Percentiles rank a stretch among this genome's conserved stretches.
Evolutionary conservation across 1,140 invertebrate genomes (phyloP).

Genomic region (Plectrocnemia conspersa): DNA sequence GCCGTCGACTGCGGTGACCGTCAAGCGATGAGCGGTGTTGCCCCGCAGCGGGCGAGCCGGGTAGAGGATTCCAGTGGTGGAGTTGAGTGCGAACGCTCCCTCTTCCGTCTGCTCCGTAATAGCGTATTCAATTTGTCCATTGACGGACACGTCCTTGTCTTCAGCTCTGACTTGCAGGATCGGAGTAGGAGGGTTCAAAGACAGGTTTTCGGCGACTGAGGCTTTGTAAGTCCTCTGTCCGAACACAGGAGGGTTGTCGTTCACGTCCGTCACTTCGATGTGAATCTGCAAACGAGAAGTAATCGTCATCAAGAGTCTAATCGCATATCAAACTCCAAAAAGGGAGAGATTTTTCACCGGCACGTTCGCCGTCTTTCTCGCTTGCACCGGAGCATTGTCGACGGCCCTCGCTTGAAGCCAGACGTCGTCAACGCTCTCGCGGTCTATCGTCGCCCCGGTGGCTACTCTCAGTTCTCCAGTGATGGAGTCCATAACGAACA

Average conservation of each 20-base stretch:
- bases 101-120: conserved; percentile 57
- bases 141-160: conserved; percentile 73
- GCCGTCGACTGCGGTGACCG: conserved; percentile 70
- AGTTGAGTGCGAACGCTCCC: conserved; percentile 68
- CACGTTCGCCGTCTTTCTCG: conserved; percentile 64
- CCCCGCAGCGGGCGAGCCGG: conserved; percentile 66
- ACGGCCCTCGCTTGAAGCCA: conserved; percentile 72
- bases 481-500: conserved; percentile 66
- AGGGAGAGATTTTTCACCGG: conserved; percentile 53
- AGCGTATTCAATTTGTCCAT: conserved; percentile 68
- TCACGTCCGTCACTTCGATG: conserved; percentile 75
- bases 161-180: conserved; percentile 72
- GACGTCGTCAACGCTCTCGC: conserved; percentile 67
- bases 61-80: conserved; percentile 70
- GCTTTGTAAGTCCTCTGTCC: conserved; percentile 68
- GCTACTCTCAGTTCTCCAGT: conserved; percentile 76
- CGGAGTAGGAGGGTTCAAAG: conserved; percentile 68
- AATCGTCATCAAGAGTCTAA: neutral
- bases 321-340: neutral
- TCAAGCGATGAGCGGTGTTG: conserved; percentile 58
- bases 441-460: conserved; percentile 68
- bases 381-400: conserved; percentile 68
- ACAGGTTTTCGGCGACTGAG: conserved; percentile 77
- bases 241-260: conserved; percentile 80
- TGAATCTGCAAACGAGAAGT: conserved; percentile 51